Evolutionary conservation across 2,797 vertebrate species (phyloP).

Genomic region (Hydrocynus forskahlii): DNA sequence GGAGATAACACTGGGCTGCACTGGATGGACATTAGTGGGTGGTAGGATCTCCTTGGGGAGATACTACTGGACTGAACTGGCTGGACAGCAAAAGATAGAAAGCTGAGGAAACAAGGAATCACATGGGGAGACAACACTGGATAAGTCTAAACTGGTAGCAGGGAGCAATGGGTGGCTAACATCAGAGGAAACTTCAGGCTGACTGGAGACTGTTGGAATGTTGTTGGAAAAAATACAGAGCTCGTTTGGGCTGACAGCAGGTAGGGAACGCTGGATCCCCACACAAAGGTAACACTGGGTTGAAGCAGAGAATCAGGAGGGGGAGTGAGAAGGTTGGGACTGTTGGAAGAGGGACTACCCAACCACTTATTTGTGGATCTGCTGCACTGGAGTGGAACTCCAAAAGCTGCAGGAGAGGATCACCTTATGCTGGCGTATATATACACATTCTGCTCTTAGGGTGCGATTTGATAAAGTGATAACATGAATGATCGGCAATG

Average conservation of each 20-base stretch:
- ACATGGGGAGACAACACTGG: neutral
- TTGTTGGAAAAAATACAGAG: no score
- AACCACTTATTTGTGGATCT: neutral
- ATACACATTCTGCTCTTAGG: neutral
- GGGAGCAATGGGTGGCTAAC: neutral
- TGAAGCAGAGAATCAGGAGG: neutral
- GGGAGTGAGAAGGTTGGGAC: neutral
- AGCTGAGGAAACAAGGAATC: neutral
- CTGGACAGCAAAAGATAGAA: neutral
- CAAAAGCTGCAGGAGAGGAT: neutral
- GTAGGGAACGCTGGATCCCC: neutral
- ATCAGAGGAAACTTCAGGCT: neutral
- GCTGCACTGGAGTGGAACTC: neutral
- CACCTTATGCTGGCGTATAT: neutral
- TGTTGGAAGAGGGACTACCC: neutral
- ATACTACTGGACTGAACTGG: neutral
- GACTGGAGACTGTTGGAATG: neutral
- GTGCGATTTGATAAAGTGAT: neutral
- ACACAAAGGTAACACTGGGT: neutral
- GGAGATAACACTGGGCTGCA: constrained; percentile 73
- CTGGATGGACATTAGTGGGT: neutral
- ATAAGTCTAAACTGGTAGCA: neutral
- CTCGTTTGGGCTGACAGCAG: no score
- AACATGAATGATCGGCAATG: neutral
- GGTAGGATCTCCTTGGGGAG: neutral